These are phyloP conservation scores for Karalla daura DNA, from an alignment of 2,797 vertebrate species.

Conservation along the genomic window DNA sequence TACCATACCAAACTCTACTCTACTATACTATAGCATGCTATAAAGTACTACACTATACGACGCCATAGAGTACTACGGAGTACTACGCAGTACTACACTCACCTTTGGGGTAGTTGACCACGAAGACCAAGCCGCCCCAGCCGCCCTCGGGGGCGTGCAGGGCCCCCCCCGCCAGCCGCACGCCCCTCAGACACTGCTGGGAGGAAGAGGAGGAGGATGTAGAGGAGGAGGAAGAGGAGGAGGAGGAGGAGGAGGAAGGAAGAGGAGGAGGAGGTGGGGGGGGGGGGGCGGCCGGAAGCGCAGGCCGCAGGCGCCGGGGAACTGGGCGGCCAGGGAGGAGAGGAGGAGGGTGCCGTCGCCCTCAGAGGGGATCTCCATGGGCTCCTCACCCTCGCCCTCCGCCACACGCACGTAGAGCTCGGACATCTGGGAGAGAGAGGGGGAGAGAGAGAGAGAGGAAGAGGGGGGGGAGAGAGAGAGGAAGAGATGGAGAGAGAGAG, in stretches of 20 bases:
- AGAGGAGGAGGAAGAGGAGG: no score
- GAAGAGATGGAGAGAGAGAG: no score
- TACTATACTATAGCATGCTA: no score
- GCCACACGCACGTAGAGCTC: slow-evolving; percentile 97
- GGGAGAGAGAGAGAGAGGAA: no score
- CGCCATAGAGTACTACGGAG: rapidly evolving
- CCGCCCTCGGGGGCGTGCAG: slow-evolving; percentile 94
- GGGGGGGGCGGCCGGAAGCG: no score
- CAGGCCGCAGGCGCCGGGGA: slow-evolving; percentile 96
- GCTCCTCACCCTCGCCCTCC: slow-evolving; percentile 98
- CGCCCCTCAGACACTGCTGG: slow-evolving; percentile 98
- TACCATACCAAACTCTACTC: no score
- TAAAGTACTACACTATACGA: background rate
- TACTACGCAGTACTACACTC: background rate
- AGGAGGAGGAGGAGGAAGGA: no score
- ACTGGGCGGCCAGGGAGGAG: slow-evolving; percentile 96
- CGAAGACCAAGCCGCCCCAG: slow-evolving; percentile 95
- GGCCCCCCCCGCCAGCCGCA: slow-evolving; percentile 94
- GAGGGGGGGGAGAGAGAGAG: no score
- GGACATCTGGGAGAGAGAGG: no score
- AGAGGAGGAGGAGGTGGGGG: no score
- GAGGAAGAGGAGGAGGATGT: no score
- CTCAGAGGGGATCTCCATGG: slow-evolving; percentile 98
- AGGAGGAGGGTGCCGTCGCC: slow-evolving; percentile 96
- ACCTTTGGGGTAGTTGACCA: slow-evolving; percentile 99